Percentiles rank a stretch among this genome's conserved stretches.
phyloP scores from a whole-genome alignment of 2,113 vertebrate species.

The Colius striatus region DNA sequence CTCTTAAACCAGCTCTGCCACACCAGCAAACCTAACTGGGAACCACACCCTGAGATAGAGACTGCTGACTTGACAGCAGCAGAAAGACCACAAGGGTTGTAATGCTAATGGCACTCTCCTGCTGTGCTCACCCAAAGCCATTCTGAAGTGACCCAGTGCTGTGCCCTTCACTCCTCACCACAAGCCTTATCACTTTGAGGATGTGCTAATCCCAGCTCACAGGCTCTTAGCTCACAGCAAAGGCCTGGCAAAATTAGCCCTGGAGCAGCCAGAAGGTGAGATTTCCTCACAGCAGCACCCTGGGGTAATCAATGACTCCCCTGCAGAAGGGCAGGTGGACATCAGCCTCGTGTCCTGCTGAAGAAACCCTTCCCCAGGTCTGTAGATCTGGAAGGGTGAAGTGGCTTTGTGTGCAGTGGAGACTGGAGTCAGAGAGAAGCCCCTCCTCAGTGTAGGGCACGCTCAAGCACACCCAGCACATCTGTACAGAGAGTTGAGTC shows the following conservation, averaged over 20 bases:
- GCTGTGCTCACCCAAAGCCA: neutral
- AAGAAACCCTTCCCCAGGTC: neutral
- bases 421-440: neutral
- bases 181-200: fast-evolving
- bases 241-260: neutral
- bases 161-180: neutral
- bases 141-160: fast-evolving
- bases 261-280: neutral
- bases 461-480: neutral
- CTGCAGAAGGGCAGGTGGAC: neutral
- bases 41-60: neutral
- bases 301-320: neutral
- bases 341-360: fast-evolving
- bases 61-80: neutral
- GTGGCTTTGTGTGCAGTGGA: neutral
- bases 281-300: neutral
- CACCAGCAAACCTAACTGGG: neutral
- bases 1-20: slow-evolving; percentile 49
- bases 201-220: neutral
- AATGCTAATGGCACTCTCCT: neutral
- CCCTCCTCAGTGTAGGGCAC: neutral
- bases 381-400: neutral
- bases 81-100: neutral
- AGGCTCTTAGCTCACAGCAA: neutral
- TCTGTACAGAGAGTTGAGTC: neutral